These are phyloP conservation scores for Brachionus angularis DNA, from an alignment of 1,140 invertebrate species.

Conservation along the genomic window DNA sequence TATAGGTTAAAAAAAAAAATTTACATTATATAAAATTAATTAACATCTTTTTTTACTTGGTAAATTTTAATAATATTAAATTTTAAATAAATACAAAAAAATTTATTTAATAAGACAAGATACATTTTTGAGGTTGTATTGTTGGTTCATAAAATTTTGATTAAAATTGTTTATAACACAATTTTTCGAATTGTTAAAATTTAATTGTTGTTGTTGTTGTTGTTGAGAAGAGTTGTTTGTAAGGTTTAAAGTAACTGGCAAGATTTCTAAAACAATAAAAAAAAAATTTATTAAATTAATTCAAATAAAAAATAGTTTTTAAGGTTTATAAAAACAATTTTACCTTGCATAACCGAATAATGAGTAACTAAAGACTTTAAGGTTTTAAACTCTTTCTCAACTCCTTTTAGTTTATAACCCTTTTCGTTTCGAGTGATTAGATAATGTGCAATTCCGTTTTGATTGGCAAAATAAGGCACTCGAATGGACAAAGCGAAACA, in stretches of 20 bases:
- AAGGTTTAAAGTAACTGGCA: conserved; percentile 23
- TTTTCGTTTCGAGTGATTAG: conserved; percentile 1
- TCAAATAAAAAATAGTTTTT: too few relatives aligned
- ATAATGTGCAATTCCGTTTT: conserved; percentile 32
- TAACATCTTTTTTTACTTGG: too few relatives aligned
- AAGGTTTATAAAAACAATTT: too few relatives aligned
- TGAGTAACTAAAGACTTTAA: conserved; percentile 33
- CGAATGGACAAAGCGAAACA: conserved; percentile 32
- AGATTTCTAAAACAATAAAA: too few relatives aligned
- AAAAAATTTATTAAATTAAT: too few relatives aligned
- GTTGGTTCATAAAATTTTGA: neutral
- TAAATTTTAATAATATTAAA: too few relatives aligned
- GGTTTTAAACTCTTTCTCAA: conserved; percentile 30
- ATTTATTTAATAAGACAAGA: conserved; percentile 15
- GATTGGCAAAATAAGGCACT: conserved; percentile 42
- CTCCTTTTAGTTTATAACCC: conserved; percentile 32
- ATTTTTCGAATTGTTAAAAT: too few relatives aligned
- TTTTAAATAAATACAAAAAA: too few relatives aligned
- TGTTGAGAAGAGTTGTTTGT: neutral
- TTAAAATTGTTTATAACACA: neutral
- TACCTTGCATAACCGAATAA: conserved; percentile 37
- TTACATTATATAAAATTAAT: too few relatives aligned
- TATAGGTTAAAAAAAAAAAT: too few relatives aligned
- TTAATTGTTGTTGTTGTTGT: too few relatives aligned
- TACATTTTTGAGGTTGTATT: conserved; percentile 6